Percentiles rank a stretch among this genome's conserved stretches.
These are phyloP conservation scores for Scomber colias DNA, from an alignment of 2,113 vertebrate genomes.

Conservation along the genomic window DNA sequence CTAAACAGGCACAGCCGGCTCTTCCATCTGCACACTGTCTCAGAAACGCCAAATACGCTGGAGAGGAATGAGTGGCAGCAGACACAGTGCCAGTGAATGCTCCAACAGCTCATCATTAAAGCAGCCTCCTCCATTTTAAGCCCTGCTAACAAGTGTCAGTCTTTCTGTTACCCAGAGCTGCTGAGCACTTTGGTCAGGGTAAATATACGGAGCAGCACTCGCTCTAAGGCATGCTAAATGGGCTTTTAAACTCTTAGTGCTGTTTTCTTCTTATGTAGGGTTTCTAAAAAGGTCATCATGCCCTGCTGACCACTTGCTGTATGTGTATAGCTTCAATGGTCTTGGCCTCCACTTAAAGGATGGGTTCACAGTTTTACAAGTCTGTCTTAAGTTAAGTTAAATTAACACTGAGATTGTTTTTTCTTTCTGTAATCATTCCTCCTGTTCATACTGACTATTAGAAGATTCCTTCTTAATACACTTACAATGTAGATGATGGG, in stretches of 20 bases:
- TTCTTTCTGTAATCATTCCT: too few species aligned
- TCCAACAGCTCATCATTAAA: conserved; percentile 47
- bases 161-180: background rate
- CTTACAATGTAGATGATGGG: too few species aligned
- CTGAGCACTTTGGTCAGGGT: too few species aligned
- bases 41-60: conserved; percentile 37
- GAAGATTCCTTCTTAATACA: too few species aligned
- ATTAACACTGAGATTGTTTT: too few species aligned
- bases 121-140: conserved; percentile 31
- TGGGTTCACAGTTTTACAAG: too few species aligned
- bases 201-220: too few species aligned
- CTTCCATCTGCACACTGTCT: conserved; percentile 71
- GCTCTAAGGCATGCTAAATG: background rate
- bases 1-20: conserved; percentile 70
- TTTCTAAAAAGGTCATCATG: background rate
- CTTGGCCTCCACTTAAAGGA: too few species aligned
- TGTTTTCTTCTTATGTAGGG: background rate
- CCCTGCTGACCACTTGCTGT: background rate
- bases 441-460: too few species aligned
- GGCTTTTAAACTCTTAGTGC: background rate
- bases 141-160: background rate
- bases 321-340: background rate
- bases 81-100: conserved; percentile 26
- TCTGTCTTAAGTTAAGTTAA: too few species aligned
- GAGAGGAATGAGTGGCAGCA: conserved; percentile 51